Evolutionary conservation across 2,113 vertebrate species (phyloP).

Genomic region (Brienomyrus longianalis): DNA sequence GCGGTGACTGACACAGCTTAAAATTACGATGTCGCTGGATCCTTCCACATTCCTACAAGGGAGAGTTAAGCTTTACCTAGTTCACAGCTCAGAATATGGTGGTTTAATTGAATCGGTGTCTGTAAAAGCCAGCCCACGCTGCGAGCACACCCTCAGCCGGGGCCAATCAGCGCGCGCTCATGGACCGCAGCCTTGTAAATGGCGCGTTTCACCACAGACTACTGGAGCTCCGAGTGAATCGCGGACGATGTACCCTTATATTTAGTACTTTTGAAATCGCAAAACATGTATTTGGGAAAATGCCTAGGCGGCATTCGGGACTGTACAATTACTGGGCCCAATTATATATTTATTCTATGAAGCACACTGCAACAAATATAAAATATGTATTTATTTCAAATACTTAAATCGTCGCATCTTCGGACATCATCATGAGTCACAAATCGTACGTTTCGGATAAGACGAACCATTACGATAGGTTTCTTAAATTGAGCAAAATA

Average conservation of each 20-base stretch:
- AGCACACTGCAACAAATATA: neutral
- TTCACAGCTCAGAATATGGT: conserved; percentile 50
- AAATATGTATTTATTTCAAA: neutral
- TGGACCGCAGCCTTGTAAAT: conserved; percentile 50
- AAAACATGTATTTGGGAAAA: conserved; percentile 25
- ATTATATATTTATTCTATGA: conserved; percentile 31
- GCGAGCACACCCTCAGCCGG: conserved; percentile 61
- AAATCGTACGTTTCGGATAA: neutral
- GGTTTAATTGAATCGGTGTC: conserved; percentile 49
- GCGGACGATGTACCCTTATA: conserved; percentile 23
- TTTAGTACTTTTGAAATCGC: conserved; percentile 30
- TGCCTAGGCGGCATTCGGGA: conserved; percentile 16
- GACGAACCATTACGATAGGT: neutral
- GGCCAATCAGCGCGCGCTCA: conserved; percentile 53
- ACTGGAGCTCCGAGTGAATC: conserved; percentile 36
- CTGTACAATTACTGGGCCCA: conserved; percentile 31
- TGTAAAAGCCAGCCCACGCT: conserved; percentile 54
- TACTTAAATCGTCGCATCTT: neutral
- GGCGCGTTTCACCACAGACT: conserved; percentile 46
- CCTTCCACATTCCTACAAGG: conserved; percentile 5
- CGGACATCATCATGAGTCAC: neutral
- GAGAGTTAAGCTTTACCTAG: conserved; percentile 20
- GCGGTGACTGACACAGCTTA: neutral
- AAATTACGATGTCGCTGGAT: conserved; percentile 1
- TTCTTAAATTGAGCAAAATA: neutral